Base-by-base conservation (phyloP, 2,797 vertebrate genomes). In the Austrolebias charrua region DNA sequence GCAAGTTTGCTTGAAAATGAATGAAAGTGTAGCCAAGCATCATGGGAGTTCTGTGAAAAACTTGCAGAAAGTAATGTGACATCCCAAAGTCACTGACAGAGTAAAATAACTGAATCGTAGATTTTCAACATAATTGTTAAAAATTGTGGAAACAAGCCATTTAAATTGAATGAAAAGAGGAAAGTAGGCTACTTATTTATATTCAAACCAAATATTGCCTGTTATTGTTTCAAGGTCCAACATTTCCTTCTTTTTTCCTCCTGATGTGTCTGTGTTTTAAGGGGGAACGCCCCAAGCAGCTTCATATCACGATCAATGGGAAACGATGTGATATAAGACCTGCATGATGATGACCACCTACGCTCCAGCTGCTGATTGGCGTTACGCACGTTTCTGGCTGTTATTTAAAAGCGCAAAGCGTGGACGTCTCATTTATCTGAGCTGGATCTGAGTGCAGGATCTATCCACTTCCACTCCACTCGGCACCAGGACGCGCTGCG, bases 281-380 rank as follows among this genome's bases (percentile, higher is more conserved):
- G 50, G 53, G 48, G n/a, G 44, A 33, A 52, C 14, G 43, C 63
- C 61, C 54, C 50, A 35, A 67, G 60, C 53, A 71, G 63, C 75
- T 83, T 68, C 69, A 76, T 71, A 63, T 20, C 46, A 61, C 65
- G 81, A 80, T 86, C 86, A 78, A 47, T 82, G 80, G 85, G 63
- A 63, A 65, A 68, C 75, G 69, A 61, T 76, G 79, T 80, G 72
- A 82, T 77, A 80, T 72, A 82, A 83, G 85, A 77, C 57, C 66
- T 65, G 78, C 76, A 83, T 69, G n/a, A n/a, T n/a, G n/a, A n/a
- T n/a, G 75, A 65, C 89, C 90, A 87, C 90, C 90, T 89, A 92
- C 89, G 89, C 86, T 76, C 74, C 74, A 73, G 83, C 59, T 77
- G 79, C 90, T 92, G 91, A 94, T 94, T 93, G 92, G 92, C 87